These are phyloP conservation scores for Timandra comae DNA, from an alignment of 2,888 invertebrate species.

Conservation along the genomic window DNA sequence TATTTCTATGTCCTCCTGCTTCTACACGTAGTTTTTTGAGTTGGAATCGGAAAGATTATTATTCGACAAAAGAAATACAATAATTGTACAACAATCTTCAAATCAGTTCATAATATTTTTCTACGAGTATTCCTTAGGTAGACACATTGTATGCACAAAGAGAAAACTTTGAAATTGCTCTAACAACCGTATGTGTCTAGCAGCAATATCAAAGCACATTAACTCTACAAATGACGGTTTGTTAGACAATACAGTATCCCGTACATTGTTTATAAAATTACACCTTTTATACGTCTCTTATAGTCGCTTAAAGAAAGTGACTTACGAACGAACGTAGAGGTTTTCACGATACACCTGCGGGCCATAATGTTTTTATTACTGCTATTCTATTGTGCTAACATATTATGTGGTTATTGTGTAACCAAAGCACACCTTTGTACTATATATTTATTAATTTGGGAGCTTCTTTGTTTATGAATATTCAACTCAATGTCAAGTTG, in stretches of 20 bases:
- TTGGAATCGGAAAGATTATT: too few relatives aligned
- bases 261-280: constrained; percentile 48
- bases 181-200: constrained; percentile 3
- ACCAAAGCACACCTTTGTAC: too few relatives aligned
- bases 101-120: too few relatives aligned
- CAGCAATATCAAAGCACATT: constrained; percentile 39
- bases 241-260: constrained; percentile 24
- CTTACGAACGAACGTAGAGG: constrained; percentile 35
- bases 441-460: too few relatives aligned
- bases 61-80: too few relatives aligned
- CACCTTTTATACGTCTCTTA: constrained; percentile 36
- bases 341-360: constrained; percentile 37
- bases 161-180: constrained; percentile 14
- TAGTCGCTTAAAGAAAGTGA: constrained; percentile 42
- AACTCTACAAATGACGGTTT: constrained; percentile 36
- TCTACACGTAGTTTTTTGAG: too few relatives aligned
- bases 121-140: too few relatives aligned
- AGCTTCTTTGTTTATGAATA: too few relatives aligned
- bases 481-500: too few relatives aligned
- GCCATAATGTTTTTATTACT: constrained; percentile 21
- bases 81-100: too few relatives aligned
- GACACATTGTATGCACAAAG: constrained; percentile 7
- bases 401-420: neutral
- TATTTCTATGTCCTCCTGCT: too few relatives aligned
- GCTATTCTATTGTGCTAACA: neutral